Conservation (phyloP, 2,113 vertebrate species). For the Uria lomvia region DNA sequence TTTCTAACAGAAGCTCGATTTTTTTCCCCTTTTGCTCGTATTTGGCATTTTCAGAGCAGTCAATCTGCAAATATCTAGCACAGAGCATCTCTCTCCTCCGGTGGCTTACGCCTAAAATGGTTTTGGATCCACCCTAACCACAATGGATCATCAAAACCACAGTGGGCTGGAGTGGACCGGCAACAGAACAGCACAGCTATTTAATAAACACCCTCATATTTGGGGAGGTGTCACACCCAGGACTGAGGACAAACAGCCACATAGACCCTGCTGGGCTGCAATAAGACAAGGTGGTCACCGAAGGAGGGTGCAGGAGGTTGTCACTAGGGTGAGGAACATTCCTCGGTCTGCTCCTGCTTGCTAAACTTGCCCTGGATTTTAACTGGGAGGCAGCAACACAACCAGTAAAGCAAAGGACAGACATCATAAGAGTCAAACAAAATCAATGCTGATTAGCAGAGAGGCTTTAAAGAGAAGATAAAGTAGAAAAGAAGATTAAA, state of each 20-base stretch:
- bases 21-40: fast-evolving
- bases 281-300: fast-evolving
- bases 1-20: not conserved
- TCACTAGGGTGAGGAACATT: not conserved
- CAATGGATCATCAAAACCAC: not conserved
- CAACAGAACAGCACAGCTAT: not conserved
- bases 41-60: not conserved
- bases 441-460: conserved; percentile 39
- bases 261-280: fast-evolving
- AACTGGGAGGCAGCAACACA: not conserved
- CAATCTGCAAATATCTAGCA: not conserved
- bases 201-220: not conserved
- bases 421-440: conserved; percentile 1
- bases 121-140: not conserved
- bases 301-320: not conserved
- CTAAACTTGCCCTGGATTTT: not conserved
- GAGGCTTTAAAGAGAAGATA: not conserved
- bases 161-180: fast-evolving
- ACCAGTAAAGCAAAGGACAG: not conserved
- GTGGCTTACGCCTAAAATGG: fast-evolving
- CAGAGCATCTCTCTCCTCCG: not conserved
- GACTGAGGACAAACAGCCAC: not conserved
- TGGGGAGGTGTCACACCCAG: not conserved
- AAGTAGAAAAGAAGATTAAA: conserved; percentile 57
- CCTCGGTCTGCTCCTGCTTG: not conserved